A percentile compares a stretch with the other conserved stretches of the same genome.
Evolutionary conservation across 2,888 invertebrate species (phyloP).

Genomic region (Halictus quadricinctus): DNA sequence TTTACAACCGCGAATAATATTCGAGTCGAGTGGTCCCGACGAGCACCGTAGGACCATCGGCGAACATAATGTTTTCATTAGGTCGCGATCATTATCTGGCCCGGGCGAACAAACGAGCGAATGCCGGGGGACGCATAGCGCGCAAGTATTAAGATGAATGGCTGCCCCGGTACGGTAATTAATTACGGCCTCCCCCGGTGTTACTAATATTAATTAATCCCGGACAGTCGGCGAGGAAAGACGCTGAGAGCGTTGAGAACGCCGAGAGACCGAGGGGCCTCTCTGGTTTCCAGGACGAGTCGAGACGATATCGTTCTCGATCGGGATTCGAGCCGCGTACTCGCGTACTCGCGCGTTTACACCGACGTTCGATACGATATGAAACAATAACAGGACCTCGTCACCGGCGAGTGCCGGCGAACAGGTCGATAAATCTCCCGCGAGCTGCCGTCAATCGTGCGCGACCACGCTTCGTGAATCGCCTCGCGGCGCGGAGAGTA

Average conservation of each 20-base stretch:
- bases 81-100: slow-evolving; percentile 74
- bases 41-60: slow-evolving; percentile 36
- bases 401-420: slow-evolving; percentile 4
- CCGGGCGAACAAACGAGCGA: slow-evolving; percentile 70
- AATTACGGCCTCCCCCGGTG: slow-evolving; percentile 74
- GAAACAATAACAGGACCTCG: slow-evolving; percentile 49
- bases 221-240: slow-evolving; percentile 42
- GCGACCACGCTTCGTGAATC: slow-evolving; percentile 27
- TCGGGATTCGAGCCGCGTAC: slow-evolving; percentile 47
- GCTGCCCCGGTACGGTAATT: slow-evolving; percentile 69
- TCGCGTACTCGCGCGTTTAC: slow-evolving; percentile 41
- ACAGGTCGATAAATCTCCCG: slow-evolving; percentile 61
- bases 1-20: slow-evolving; percentile 12
- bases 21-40: slow-evolving; percentile 27
- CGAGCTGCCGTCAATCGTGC: slow-evolving; percentile 44
- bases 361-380: slow-evolving; percentile 34
- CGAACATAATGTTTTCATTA: slow-evolving; percentile 76
- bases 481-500: background rate
- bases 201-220: slow-evolving; percentile 78
- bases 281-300: background rate
- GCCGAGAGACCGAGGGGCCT: background rate
- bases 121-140: slow-evolving; percentile 66
- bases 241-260: slow-evolving; percentile 3
- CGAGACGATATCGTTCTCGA: background rate
- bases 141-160: slow-evolving; percentile 74